Evolutionary conservation across 35 echinoderm and acorn worm species (phyloP).

Genomic region (Ophioderma brevispina): DNA sequence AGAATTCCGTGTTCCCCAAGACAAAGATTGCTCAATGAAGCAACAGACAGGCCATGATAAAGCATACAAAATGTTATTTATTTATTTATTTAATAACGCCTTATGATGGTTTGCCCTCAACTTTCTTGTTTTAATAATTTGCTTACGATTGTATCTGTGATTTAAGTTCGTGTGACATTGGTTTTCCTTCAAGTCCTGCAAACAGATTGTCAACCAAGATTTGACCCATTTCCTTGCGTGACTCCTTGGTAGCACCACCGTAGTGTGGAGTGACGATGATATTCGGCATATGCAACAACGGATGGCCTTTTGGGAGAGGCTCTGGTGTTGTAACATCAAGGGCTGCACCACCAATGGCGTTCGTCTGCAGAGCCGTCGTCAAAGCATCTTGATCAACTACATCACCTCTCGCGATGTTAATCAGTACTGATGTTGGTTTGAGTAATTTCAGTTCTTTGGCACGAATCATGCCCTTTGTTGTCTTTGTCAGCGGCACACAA

Average conservation of each 20-base stretch:
- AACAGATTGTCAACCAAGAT: conserved; percentile 27
- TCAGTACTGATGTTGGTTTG: background rate
- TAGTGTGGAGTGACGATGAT: conserved; percentile 45
- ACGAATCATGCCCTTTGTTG: background rate
- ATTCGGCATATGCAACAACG: conserved; percentile 38
- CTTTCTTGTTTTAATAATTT: too few species aligned
- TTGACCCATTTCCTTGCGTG: background rate
- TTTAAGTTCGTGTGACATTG: too few species aligned
- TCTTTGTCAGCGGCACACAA: background rate
- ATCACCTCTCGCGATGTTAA: background rate
- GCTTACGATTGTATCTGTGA: too few species aligned
- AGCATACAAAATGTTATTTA: too few species aligned
- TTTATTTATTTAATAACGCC: too few species aligned
- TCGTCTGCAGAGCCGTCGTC: conserved; percentile 36
- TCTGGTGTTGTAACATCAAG: conserved; percentile 53
- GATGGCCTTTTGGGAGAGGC: conserved; percentile 50
- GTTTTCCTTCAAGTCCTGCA: conserved; percentile 28
- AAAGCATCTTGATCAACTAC: conserved; percentile 44
- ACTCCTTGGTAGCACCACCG: background rate
- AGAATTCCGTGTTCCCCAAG: too few species aligned
- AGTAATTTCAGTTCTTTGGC: background rate
- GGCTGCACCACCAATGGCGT: conserved; percentile 30
- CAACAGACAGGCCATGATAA: too few species aligned
- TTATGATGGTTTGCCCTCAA: too few species aligned
- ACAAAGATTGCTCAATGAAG: too few species aligned